These are phyloP conservation scores for Harlomillsia oculata DNA, from an alignment of 1,140 invertebrate genomes.

Conservation along the genomic window DNA sequence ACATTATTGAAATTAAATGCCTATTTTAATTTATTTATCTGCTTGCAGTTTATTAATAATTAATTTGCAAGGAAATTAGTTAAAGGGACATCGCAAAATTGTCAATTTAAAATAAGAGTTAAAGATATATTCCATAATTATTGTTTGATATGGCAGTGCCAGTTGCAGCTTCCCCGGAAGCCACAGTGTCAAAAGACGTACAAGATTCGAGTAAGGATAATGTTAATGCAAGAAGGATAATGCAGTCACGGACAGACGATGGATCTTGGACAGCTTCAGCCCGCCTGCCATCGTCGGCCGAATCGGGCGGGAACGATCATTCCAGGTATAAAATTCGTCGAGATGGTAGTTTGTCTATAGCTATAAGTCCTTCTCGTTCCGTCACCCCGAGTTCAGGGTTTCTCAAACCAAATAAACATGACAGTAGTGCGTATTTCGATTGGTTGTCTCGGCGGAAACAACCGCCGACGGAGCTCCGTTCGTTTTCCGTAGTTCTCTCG, in stretches of 20 bases:
- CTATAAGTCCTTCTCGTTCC: slow-evolving; percentile 14
- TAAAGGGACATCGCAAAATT: too few species aligned
- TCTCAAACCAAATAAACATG: not conserved
- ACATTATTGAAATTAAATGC: too few species aligned
- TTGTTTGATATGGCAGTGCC: too few species aligned
- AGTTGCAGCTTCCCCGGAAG: too few species aligned
- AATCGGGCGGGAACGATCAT: slow-evolving; percentile 32
- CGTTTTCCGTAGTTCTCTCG: slow-evolving; percentile 34
- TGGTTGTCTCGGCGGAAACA: not conserved
- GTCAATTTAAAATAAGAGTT: too few species aligned
- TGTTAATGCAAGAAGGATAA: slow-evolving; percentile 3
- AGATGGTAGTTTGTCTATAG: slow-evolving; percentile 34
- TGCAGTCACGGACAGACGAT: slow-evolving; percentile 13
- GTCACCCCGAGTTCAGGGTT: not conserved
- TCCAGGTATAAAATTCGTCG: slow-evolving; percentile 35
- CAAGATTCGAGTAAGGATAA: too few species aligned
- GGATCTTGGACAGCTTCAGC: slow-evolving; percentile 30
- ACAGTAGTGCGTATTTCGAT: not conserved
- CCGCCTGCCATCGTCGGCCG: slow-evolving; percentile 24
- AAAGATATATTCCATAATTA: too few species aligned
- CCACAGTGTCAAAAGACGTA: too few species aligned
- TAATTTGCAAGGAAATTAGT: too few species aligned
- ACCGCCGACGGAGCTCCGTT: slow-evolving; percentile 23
- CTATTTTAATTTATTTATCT: too few species aligned
- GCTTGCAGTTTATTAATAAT: too few species aligned